Percentiles rank a stretch among this genome's conserved stretches.
phyloP scores from a whole-genome alignment of 2,797 vertebrate genomes.

The Pelobates cultripes region DNA sequence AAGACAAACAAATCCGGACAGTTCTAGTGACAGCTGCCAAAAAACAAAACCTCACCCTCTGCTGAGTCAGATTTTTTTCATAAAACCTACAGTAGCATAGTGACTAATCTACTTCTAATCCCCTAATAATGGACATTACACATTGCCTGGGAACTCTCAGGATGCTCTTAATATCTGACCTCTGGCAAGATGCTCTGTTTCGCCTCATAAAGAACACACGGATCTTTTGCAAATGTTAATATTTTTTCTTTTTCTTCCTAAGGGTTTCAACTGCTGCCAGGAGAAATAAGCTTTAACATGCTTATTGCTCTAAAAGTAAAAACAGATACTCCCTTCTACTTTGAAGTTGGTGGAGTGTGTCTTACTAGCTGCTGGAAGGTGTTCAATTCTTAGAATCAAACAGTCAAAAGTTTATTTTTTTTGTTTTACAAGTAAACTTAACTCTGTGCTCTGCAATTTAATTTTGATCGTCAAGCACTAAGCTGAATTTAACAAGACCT shows the following conservation, averaged over 20 bases:
- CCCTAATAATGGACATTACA: constrained; percentile 12
- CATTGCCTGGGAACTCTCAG: constrained; percentile 8
- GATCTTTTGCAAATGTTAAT: constrained; percentile 23
- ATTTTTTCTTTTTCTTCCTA: constrained; percentile 13
- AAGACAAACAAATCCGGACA: constrained; percentile 14
- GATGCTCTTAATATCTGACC: constrained; percentile 14
- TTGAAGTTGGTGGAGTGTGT: constrained; percentile 6
- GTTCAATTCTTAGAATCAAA: constrained; percentile 7
- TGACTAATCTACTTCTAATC: constrained; percentile 7
- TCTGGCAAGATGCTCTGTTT: constrained; percentile 14
- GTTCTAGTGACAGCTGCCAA: neutral
- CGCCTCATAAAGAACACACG: constrained; percentile 16
- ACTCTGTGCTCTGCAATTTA: neutral
- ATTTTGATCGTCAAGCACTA: too few relatives aligned
- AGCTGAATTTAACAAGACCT: too few relatives aligned
- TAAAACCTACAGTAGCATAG: constrained; percentile 8
- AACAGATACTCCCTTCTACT: constrained; percentile 4
- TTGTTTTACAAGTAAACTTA: neutral
- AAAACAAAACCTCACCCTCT: neutral
- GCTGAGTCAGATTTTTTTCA: neutral
- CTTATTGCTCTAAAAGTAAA: constrained; percentile 9
- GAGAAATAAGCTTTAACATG: constrained; percentile 15
- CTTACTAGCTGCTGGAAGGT: neutral
- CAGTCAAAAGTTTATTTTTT: neutral
- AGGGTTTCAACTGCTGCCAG: constrained; percentile 27